Conservation (phyloP, 2,888 invertebrate species). For the Gymnocheta viridis region DNA sequence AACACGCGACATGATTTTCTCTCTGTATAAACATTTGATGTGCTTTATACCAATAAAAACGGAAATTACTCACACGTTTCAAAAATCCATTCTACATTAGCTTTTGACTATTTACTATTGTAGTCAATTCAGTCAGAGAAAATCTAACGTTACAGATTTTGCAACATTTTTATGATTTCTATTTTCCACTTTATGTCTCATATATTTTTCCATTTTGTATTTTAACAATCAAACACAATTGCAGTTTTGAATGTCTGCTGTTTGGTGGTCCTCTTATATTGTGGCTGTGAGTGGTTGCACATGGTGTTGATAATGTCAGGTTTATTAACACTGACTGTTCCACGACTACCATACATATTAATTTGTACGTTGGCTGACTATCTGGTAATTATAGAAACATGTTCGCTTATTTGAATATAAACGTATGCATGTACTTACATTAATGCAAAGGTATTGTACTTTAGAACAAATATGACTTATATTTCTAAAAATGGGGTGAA, state of each 20-base stretch:
- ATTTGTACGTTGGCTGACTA: conserved; percentile 11
- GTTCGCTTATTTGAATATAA: background rate
- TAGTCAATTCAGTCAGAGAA: conserved; percentile 17
- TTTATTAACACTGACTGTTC: conserved; percentile 41
- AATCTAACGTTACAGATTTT: conserved; percentile 17
- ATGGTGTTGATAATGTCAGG: conserved; percentile 14
- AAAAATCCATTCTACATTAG: conserved; percentile 48
- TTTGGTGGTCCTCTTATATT: background rate
- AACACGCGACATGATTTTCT: conserved; percentile 50
- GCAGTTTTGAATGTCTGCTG: background rate
- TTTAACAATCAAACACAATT: background rate
- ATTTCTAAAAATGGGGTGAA: conserved; percentile 34
- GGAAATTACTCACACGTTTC: conserved; percentile 61
- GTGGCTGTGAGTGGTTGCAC: background rate
- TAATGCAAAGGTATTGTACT: background rate
- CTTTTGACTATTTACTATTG: conserved; percentile 8
- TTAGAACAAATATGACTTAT: background rate
- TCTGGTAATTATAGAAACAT: conserved; percentile 9
- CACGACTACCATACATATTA: background rate
- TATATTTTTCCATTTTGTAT: conserved; percentile 9
- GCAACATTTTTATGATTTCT: conserved; percentile 27
- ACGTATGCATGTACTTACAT: too few species aligned
- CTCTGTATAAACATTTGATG: background rate
- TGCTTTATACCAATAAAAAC: conserved; percentile 14
- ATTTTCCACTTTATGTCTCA: conserved; percentile 10